These are phyloP conservation scores for Drosophila nr. fundita DNA, from an alignment of 2,888 invertebrate species.

Conservation along the genomic window DNA sequence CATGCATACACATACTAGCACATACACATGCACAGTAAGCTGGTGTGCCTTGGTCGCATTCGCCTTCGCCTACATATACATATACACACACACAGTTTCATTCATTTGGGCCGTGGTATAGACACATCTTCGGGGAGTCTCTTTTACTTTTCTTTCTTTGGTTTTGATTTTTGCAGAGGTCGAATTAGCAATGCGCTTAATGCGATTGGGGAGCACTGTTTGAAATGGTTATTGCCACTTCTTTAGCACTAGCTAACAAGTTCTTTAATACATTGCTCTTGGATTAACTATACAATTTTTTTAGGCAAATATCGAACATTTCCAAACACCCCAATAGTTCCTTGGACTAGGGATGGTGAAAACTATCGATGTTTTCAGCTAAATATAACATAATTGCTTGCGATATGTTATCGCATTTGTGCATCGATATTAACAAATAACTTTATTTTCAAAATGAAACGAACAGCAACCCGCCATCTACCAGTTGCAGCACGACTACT, in stretches of 20 bases:
- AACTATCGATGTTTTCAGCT: slow-evolving; percentile 34
- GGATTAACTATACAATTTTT: slow-evolving; percentile 65
- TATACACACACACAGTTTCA: slow-evolving; percentile 59
- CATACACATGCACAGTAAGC: slow-evolving; percentile 35
- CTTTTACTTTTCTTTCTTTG: slow-evolving; percentile 60
- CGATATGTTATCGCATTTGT: slow-evolving; percentile 21
- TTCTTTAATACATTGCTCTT: slow-evolving; percentile 65
- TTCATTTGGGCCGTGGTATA: slow-evolving; percentile 75
- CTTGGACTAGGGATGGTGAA: slow-evolving; percentile 53
- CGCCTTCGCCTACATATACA: slow-evolving; percentile 48
- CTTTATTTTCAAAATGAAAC: slow-evolving; percentile 13
- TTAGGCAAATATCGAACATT: slow-evolving; percentile 77
- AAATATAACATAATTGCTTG: slow-evolving; percentile 2
- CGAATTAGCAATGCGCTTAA: slow-evolving; percentile 14
- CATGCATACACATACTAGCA: slow-evolving; percentile 28
- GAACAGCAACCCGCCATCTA: slow-evolving; percentile 12
- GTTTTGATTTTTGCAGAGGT: slow-evolving; percentile 26
- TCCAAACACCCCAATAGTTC: slow-evolving; percentile 73
- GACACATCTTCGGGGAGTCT: slow-evolving; percentile 70
- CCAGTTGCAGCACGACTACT: not conserved
- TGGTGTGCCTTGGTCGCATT: slow-evolving; percentile 39
- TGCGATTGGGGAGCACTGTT: slow-evolving; percentile 18
- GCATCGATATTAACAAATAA: slow-evolving; percentile 25
- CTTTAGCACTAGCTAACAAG: slow-evolving; percentile 42
- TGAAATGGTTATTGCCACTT: slow-evolving; percentile 43